Evolutionary conservation across 2,113 vertebrate genomes (phyloP), one percentile per base, ranked within the genome.

Genomic region (Lophura nycthemera): DNA sequence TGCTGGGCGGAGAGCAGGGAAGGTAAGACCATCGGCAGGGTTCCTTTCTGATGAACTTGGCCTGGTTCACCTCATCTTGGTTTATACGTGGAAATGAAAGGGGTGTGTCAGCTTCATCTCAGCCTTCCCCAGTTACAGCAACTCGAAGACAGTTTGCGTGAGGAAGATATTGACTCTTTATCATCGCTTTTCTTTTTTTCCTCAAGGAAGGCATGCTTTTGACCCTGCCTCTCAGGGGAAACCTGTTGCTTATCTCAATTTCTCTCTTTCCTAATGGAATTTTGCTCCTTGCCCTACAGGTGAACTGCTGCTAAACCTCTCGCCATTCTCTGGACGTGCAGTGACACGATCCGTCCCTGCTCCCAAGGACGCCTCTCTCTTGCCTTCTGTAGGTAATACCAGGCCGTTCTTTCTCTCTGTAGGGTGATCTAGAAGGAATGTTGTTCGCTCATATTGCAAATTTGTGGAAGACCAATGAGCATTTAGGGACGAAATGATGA

Each of bases 21-120:
- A 97, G 96, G 97, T 97, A 97, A 97, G 97, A 94, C 56, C 81
- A 22, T 88, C 32, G 0, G 65, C 83, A 65, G 24, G 17, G 54
- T 74, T 94, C 71, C 65, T 93, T 84, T 90, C 86, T 61, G 17
- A 42, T 92, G 93, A 82, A 91, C 94, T 89, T 95, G 94, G 88
- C 94, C 94, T 92, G 83, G 50, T 92, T 95, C 88, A 61, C 86
- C 89, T 87, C 77, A 85, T 92, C 90, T 93, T 91, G 80, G 89
- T 91, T 96, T 93, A 71, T 97, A 91, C 73, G 75, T 94, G 91
- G 70, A 83, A 93, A 93, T 96, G 91, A 54, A 89, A 92, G 93
- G 85, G 96, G 91, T 96, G 96, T 95, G 93, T 96, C 91, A 91
- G 91, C 84, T 83, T 80, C 89, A 96, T 96, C 81, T 93, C 89